phyloP scores from a whole-genome alignment of 2,113 vertebrate genomes.

The Brachionichthys hirsutus region DNA sequence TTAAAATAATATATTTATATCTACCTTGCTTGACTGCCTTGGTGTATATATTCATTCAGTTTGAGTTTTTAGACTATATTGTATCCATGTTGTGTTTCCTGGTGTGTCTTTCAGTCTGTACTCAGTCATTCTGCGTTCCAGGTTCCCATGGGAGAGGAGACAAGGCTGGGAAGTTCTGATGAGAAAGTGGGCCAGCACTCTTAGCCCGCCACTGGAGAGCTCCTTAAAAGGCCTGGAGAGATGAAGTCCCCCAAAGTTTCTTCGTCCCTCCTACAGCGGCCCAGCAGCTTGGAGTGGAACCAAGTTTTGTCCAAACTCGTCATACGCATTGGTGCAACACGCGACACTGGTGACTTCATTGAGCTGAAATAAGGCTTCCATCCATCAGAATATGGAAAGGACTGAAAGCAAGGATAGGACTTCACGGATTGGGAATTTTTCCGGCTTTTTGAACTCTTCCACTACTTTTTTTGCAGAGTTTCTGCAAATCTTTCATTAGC shows the following conservation, averaged over 20 bases:
- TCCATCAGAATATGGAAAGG: constrained; percentile 47
- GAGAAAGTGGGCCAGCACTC: constrained; percentile 75
- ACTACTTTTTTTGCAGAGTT: constrained; percentile 13
- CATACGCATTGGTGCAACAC: constrained; percentile 67
- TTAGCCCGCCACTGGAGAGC: constrained; percentile 74
- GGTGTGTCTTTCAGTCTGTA: constrained; percentile 19
- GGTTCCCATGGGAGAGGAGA: constrained; percentile 55
- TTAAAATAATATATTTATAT: no score
- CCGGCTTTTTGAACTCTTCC: neutral
- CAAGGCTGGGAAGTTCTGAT: constrained; percentile 64
- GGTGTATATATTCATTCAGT: neutral
- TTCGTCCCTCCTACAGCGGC: constrained; percentile 24
- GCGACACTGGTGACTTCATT: constrained; percentile 65
- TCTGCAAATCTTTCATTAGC: constrained; percentile 33
- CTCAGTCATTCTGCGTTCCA: constrained; percentile 48
- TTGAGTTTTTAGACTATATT: constrained; percentile 7
- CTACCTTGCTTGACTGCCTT: neutral
- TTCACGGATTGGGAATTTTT: constrained; percentile 32
- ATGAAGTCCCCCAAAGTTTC: constrained; percentile 66
- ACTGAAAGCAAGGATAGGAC: constrained; percentile 46
- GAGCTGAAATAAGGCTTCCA: constrained; percentile 52
- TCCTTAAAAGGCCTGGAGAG: constrained; percentile 81
- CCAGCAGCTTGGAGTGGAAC: constrained; percentile 48
- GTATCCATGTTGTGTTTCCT: constrained; percentile 30
- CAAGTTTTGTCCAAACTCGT: constrained; percentile 61